Conservation (phyloP, 2,113 vertebrate species). For the Caranx ignobilis region DNA sequence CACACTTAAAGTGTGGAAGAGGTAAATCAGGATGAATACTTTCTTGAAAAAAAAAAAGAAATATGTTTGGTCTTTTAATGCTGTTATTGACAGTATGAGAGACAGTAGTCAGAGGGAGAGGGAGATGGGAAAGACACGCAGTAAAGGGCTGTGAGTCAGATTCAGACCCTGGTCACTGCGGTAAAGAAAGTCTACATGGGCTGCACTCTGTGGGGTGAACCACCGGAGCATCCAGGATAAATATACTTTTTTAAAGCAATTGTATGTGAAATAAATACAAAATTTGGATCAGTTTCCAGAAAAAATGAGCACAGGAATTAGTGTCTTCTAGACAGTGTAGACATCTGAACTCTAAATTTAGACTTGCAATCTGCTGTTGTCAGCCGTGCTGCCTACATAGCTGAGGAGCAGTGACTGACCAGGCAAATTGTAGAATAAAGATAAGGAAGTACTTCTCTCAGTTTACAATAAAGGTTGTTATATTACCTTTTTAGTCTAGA, state of each 20-base stretch:
- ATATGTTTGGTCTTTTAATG: too few species aligned
- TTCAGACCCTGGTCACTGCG: too few species aligned
- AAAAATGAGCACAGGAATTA: conserved; percentile 20
- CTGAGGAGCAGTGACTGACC: conserved; percentile 15
- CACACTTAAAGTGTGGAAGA: not conserved
- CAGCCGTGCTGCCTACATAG: conserved; percentile 36
- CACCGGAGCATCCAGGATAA: too few species aligned
- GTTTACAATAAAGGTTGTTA: not conserved
- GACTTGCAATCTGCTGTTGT: conserved; percentile 55
- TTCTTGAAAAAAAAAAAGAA: too few species aligned
- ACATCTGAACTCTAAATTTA: conserved; percentile 62
- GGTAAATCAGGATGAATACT: too few species aligned
- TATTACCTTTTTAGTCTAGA: not conserved
- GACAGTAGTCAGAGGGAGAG: too few species aligned
- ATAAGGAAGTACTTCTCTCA: not conserved
- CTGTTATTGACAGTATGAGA: too few species aligned
- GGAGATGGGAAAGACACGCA: too few species aligned
- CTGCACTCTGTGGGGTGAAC: too few species aligned
- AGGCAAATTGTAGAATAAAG: conserved; percentile 23
- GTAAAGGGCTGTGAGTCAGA: too few species aligned
- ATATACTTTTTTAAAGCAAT: not conserved
- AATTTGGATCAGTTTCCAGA: conserved; percentile 26
- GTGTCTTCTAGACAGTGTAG: conserved; percentile 38
- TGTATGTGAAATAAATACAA: not conserved
- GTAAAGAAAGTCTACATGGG: too few species aligned